These are phyloP conservation scores for Drosophila atroscutellata DNA, from an alignment of 2,888 invertebrate species.

Conservation along the genomic window DNA sequence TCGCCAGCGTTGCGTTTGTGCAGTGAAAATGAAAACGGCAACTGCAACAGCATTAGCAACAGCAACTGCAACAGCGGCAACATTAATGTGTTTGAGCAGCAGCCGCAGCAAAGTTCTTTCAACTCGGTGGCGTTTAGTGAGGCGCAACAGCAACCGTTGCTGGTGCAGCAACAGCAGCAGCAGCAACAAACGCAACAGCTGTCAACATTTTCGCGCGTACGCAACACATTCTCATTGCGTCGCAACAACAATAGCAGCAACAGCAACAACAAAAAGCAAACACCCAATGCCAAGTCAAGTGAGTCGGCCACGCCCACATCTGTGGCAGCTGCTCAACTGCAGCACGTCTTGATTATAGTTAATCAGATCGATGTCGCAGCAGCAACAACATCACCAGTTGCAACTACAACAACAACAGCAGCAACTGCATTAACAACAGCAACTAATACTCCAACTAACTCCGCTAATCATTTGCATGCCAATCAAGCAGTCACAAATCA, in stretches of 20 bases:
- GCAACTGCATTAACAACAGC: conserved; percentile 22
- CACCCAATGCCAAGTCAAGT: conserved; percentile 68
- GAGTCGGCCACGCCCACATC: conserved; percentile 61
- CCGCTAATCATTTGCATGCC: conserved; percentile 61
- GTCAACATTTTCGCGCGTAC: conserved; percentile 82
- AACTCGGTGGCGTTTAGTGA: conserved; percentile 70
- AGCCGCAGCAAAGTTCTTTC: conserved; percentile 75
- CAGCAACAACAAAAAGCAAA: conserved; percentile 49
- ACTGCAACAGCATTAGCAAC: conserved; percentile 20
- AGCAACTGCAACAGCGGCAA: conserved; percentile 28
- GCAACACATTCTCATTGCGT: conserved; percentile 72
- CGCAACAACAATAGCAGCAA: conserved; percentile 55
- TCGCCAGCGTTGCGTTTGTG: conserved; percentile 37
- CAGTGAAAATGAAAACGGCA: conserved; percentile 61
- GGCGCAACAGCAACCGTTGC: conserved; percentile 56
- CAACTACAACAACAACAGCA: conserved; percentile 17
- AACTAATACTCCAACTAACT: conserved; percentile 56
- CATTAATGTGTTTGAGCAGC: conserved; percentile 74
- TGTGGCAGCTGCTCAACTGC: conserved; percentile 40
- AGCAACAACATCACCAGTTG: conserved; percentile 32
- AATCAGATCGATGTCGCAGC: conserved; percentile 63
- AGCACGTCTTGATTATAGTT: conserved; percentile 68
- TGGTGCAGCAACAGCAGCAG: conserved; percentile 34
- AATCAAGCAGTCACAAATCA: conserved; percentile 38
- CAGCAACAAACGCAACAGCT: conserved; percentile 60